phyloP scores from a whole-genome alignment of 2,113 vertebrate species.

The Pantherophis guttatus region DNA sequence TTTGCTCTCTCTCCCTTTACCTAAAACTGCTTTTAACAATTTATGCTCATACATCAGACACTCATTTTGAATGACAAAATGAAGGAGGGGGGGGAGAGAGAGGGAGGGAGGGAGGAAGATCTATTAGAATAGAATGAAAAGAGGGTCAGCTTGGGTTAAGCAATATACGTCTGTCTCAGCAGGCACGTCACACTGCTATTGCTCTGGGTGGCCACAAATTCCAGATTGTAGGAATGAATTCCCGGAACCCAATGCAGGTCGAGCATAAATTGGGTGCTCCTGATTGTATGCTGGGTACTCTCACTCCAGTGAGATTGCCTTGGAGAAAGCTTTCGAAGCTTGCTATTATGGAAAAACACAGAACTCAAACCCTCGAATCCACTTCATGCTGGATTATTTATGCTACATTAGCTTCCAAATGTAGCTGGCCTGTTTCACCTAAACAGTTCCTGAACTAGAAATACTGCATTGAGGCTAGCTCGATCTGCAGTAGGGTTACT shows the following conservation, averaged over 20 bases:
- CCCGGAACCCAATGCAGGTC: slow-evolving; percentile 45
- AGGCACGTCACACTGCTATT: slow-evolving; percentile 56
- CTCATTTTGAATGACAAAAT: slow-evolving; percentile 84
- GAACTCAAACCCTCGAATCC: not conserved
- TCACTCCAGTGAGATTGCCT: not conserved
- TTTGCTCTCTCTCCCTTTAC: slow-evolving; percentile 83
- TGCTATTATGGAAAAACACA: not conserved
- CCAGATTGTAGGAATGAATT: slow-evolving; percentile 47
- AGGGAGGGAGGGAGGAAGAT: slow-evolving; percentile 67
- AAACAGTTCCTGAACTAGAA: not conserved
- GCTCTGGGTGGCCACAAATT: slow-evolving; percentile 56
- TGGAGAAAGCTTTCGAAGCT: not conserved
- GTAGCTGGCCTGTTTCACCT: not conserved
- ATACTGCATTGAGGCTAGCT: not conserved
- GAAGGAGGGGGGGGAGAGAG: slow-evolving; percentile 70
- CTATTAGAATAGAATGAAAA: slow-evolving; percentile 72
- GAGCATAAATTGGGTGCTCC: slow-evolving; percentile 24
- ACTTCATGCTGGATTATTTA: not conserved
- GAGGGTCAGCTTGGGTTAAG: slow-evolving; percentile 74
- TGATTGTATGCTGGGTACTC: not conserved
- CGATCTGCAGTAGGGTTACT: not conserved
- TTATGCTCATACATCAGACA: slow-evolving; percentile 79
- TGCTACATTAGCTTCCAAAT: not conserved
- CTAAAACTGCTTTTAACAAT: slow-evolving; percentile 91
- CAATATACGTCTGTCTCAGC: slow-evolving; percentile 58